Evolutionary conservation across 2,797 vertebrate genomes (phyloP), one percentile per base, ranked within the genome.

Genomic region (Parambassis ranga): DNA sequence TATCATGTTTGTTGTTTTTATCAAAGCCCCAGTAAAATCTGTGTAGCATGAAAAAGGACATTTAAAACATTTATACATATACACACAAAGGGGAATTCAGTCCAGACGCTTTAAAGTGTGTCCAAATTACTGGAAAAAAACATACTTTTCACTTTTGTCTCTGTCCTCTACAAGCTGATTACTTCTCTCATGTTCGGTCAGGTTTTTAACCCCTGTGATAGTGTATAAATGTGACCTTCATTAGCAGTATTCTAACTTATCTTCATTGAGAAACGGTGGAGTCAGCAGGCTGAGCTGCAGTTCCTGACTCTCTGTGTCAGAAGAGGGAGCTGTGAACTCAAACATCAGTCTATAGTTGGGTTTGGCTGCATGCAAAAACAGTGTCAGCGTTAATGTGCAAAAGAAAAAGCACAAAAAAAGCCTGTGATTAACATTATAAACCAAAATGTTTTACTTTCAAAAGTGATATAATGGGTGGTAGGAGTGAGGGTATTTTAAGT

Each of bases 271-370:
- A 18, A 36, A n/a, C 18, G 10, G 35, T 23, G 22, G 7, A 42
- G 19, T n/a, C n/a, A n/a, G n/a, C n/a, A n/a, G n/a, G n/a, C n/a
- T 19, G 33, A 70, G 48, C 32, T 19, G 4, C 30, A 48, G 9
- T 22, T 10, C 51, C 39, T 56, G 11, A 47, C 46, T 62, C 59
- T 65, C 38, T 60, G 28, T n/a, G 81, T 77, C 89, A 89, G 74
- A 83, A 89, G 87, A 83, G 87, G 90, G 88, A 75, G 88, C 85
- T 87, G 36, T 81, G 16, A 50, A 52, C 57, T 80, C 52, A 87
- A 38, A 49, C 11, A 79, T 77, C 28, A 23, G 13, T n/a, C 19
- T 0, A 0, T 8, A 32, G 31, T 20, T 14, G 14, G 22, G 35
- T 27, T 11, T 49, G n/a, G n/a, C 51, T 32, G 14, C 13, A 22